Base-by-base conservation (phyloP, 1,140 invertebrate species). In the Teleopsis dalmanni region DNA sequence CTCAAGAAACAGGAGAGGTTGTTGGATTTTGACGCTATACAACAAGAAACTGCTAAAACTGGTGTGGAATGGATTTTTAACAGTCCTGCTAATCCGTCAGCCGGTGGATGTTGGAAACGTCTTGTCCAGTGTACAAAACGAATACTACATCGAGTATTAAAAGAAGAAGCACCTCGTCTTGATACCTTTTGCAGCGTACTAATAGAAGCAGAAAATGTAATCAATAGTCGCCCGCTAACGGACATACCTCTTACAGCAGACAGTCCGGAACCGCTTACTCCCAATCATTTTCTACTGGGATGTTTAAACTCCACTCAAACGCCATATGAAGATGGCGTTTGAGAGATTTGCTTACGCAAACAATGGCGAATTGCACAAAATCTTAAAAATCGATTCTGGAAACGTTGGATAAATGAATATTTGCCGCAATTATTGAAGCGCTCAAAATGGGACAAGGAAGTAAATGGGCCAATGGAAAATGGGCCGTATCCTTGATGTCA, bases 211-310 rank as follows among this genome's bases (percentile, higher is more conserved):
- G 58, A 62, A 31, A 48, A 58, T 34, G 50, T 55, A 3, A 50
- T 60, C 4, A 64, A 61, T 45, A 29, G 27, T 3, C 38, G 63
- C n/a, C 57, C 58, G 19, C 47, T 64, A 7, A 58, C 54, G 1
- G 54, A 64, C 14, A 48, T 67, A 3, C 53, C 46, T 38, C 46
- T 56, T 16, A 19, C 7, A 29, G 56, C 58, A 3, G 48, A 54
- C 21, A 59, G 69, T 34, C 42, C 48, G 1, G 44, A 57, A 13
- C 4, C 21, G n/a, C 3, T 35, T 6, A 34, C 35, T 5, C 21
- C n/a, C 13, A 47, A 46, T 16, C 6, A 49, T 23, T 49, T 45
- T 33, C 26, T 50, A 10, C 21, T 50, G 33, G 38, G 47, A 3
- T 42, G n/a, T 4, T 11, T 18, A 3, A 47, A 23, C 16, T 13